Percentiles rank a stretch among this genome's conserved stretches.
Evolutionary conservation across 2,113 vertebrate genomes (phyloP).

Genomic region (Oncorhynchus kisutch): DNA sequence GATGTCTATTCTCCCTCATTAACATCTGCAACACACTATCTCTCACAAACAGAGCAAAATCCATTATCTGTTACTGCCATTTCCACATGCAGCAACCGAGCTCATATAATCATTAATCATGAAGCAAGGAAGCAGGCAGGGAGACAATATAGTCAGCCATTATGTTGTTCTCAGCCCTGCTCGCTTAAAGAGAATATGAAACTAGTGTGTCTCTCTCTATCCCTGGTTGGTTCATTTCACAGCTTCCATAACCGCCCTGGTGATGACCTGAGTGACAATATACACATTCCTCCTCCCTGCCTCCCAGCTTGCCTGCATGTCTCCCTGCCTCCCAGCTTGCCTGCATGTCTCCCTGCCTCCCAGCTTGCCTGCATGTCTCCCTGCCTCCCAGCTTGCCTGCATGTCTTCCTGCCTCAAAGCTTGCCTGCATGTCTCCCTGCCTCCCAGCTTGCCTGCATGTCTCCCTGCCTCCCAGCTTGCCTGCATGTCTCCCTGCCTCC

Average conservation of each 20-base stretch:
- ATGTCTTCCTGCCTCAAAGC: no score
- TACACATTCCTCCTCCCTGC: conserved; percentile 19
- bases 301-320: no score
- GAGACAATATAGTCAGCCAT: conserved; percentile 30
- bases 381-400: no score
- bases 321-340: no score
- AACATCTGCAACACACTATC: conserved; percentile 9
- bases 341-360: background rate
- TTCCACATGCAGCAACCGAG: conserved; percentile 17
- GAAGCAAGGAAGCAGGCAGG: conserved; percentile 6
- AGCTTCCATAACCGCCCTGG: background rate
- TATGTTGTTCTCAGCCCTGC: conserved; percentile 24
- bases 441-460: background rate
- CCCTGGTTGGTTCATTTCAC: background rate
- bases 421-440: background rate
- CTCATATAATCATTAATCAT: no score
- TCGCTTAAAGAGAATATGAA: conserved; percentile 19
- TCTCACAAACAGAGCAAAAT: conserved; percentile 20
- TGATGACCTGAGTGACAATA: conserved; percentile 22
- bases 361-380: background rate
- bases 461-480: no score
- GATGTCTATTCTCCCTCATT: conserved; percentile 23
- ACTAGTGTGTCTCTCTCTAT: background rate
- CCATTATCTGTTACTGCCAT: conserved; percentile 39
- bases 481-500: no score